Evolutionary conservation across 2,113 vertebrate species (phyloP), one percentile per base, ranked within the genome.

Genomic region (Phoenicopterus ruber): DNA sequence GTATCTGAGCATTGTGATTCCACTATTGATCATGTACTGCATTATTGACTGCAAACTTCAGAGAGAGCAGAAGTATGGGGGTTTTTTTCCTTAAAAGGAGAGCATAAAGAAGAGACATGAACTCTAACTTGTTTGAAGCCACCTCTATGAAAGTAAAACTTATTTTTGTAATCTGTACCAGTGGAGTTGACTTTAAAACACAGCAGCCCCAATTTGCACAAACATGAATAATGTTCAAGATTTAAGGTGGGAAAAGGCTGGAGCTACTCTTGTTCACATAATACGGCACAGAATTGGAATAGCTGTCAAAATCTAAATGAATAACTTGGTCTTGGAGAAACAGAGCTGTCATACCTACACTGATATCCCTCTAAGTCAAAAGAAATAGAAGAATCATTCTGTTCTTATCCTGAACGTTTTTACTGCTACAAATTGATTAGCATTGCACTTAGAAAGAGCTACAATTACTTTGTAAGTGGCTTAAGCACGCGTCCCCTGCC

Each of bases 11-110:
- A 28, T 1, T 29, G 24, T 3, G 3, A 44, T 54, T 88, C 46
- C 50, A 25, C 49, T 69, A 1, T 5, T 70, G 55, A 82, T 67
- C 69, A 46, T 1, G 0, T 47, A 40, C 13, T 22, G 17, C 34
- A 40, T 22, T 52, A 69, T 0, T 44, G 49, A 66, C 40, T 57
- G n/a, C 36, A 76, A 52, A 76, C 10, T 29, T 80, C 67, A 15
- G 50, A 58, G 58, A 66, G 6, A 59, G 29, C 12, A 67, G 21
- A 82, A 40, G 15, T 11, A n/a, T 4, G 3, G 21, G 1, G 0
- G 0, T 40, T 94, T 77, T 62, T 38, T 77, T 31, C 38, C 29
- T 79, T 49, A 65, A 44, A 95, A 82, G 32, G 29, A 77, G 5
- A 88, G 11, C 34, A 62, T 13, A 18, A 74, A 79, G 49, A 73